A percentile compares a stretch with the other conserved stretches of the same genome.
These are phyloP conservation scores for Platalea minor DNA, from an alignment of 2,797 vertebrate genomes.

Conservation along the genomic window DNA sequence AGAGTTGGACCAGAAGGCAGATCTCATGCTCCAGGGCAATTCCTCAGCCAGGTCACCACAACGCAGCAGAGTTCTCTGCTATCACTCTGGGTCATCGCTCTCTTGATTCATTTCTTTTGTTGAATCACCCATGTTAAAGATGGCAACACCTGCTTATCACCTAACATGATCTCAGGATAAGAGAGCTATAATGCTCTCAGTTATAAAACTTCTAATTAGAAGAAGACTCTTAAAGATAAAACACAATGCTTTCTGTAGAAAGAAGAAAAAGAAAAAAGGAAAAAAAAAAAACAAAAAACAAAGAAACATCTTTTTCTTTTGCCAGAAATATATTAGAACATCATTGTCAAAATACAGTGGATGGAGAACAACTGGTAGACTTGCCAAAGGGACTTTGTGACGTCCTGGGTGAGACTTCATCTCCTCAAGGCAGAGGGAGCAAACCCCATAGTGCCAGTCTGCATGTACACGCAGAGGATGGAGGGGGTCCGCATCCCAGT, in stretches of 20 bases:
- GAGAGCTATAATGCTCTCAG: not conserved
- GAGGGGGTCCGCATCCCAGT: not conserved
- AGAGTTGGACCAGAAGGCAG: not conserved
- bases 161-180: not conserved
- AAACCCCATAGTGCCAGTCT: not conserved
- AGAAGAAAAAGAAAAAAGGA: not conserved
- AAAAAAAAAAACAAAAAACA: accelerated
- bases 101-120: not conserved
- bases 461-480: accelerated
- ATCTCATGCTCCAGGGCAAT: not conserved
- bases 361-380: not conserved
- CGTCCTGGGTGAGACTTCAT: not conserved
- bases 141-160: not conserved
- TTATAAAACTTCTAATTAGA: not conserved
- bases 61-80: not conserved
- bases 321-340: not conserved
- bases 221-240: not conserved
- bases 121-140: not conserved
- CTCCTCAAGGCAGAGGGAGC: not conserved
- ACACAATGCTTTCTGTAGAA: not conserved
- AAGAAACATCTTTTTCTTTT: not conserved
- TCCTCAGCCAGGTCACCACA: not conserved
- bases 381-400: not conserved
- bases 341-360: not conserved
- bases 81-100: not conserved